Base-by-base conservation (phyloP, 2,888 invertebrate species). In the Drosophila mulleri region DNA sequence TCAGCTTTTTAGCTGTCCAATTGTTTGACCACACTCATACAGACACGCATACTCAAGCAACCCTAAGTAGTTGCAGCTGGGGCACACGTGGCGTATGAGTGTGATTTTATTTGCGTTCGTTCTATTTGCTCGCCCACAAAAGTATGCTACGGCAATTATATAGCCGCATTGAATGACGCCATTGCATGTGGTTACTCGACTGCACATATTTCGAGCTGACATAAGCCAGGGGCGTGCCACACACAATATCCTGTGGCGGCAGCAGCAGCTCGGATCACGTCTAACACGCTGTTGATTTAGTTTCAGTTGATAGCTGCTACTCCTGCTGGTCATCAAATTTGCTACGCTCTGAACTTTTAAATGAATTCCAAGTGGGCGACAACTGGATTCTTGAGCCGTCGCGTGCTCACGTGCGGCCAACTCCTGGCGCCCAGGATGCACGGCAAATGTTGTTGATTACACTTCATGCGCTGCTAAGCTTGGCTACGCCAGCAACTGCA, bases 401-500 rank as follows among this genome's bases (percentile, higher is more conserved):
- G 32, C 62, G n/a, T 23, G 39, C 75, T 83, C 72, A 86, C 84
- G 82, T 73, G 74, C 52, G 37, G 18, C 66, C 61, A 60, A 57
- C 79, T 29, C 26, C 59, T 18, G 35, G 42, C 16, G 64, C 63
- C 61, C 48, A 69, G 83, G 67, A 80, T 69, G 67, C 60, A 39
- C 62, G 67, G 53, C 71, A 62, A 73, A 50, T 69, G 82, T 79
- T 86, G 84, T 84, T 84, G 89, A 84, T 88, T 88, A 88, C 84
- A 84, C 82, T 84, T 84, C 87, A 82, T 82, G 80, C 84, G 67
- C 84, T 67, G 87, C 86, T 78, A 80, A 85, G 78, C 88, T 70
- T 11, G 60, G 67, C 37, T 39, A 16, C 16, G 16, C 81, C 41
- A 16, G n/a, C 79, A 65, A 4, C 53, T 39, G 16, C 47, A 29